These are phyloP conservation scores for Halisarca cf. caerulea DNA, from an alignment of 37 sponge, comb jelly and placozoan species.

Conservation along the genomic window DNA sequence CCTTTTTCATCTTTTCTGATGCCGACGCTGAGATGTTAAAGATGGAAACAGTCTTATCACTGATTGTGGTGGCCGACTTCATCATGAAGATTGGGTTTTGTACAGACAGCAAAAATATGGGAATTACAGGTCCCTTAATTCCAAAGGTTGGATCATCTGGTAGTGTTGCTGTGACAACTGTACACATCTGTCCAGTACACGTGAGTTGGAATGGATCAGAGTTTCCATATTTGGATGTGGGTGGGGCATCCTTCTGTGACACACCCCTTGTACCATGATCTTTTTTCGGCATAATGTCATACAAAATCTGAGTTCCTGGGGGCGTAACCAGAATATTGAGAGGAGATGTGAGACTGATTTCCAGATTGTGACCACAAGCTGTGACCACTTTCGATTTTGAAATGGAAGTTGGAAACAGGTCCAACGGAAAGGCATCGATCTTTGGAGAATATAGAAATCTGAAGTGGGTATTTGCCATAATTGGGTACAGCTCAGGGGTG, in stretches of 20 bases:
- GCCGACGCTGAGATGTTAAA: slow-evolving; percentile 42
- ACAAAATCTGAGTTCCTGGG: neutral
- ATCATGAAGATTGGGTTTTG: slow-evolving; percentile 41
- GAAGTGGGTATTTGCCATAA: slow-evolving; percentile 27
- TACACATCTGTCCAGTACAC: slow-evolving; percentile 5
- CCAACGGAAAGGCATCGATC: slow-evolving; percentile 24
- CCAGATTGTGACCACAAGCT: slow-evolving; percentile 50
- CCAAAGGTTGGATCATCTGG: neutral
- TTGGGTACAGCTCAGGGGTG: neutral
- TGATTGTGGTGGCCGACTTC: neutral
- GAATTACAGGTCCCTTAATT: neutral
- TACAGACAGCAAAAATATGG: slow-evolving; percentile 22
- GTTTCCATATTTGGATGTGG: neutral
- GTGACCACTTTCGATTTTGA: slow-evolving; percentile 1
- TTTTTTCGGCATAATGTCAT: no score
- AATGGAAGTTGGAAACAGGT: neutral
- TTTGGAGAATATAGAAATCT: slow-evolving; percentile 49
- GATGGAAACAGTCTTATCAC: slow-evolving; percentile 20
- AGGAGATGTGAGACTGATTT: slow-evolving; percentile 43
- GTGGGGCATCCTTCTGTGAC: no score
- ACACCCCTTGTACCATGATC: no score
- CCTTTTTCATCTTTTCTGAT: neutral
- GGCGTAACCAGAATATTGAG: slow-evolving; percentile 29
- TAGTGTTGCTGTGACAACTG: neutral
- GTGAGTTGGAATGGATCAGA: neutral